Evolutionary conservation across 2,797 vertebrate genomes (phyloP), one percentile per base, ranked within the genome.

Genomic region (Hypotaenidia okinawae): DNA sequence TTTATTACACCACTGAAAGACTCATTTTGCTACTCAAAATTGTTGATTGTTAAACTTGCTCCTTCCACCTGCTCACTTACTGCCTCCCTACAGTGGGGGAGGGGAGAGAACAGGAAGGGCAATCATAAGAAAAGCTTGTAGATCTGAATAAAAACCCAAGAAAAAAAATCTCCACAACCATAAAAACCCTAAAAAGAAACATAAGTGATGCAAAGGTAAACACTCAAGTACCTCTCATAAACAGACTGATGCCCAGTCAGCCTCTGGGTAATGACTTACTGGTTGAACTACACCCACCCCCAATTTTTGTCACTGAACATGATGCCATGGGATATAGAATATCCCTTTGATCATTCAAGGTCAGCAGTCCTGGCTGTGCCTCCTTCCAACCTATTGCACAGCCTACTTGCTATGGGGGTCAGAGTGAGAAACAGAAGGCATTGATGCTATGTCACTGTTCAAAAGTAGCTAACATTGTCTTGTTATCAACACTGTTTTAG

Each of bases 1-100:
- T 45, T 70, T 58, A 74, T 58, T 49, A 12, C 33, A 67, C 24
- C 25, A 32, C 25, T 37, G 35, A 80, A 76, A 94, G 33, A 70
- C 12, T 5, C 13, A 17, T 24, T 90, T 79, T 61, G 4, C 63
- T 69, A 47, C 10, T 82, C 13, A 12, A 69, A 68, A 52, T 16
- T 61, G 27, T 30, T 66, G 57, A 27, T 30, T 82, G n/a, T 14
- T 52, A 39, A 25, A 9, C 41, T 59, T 18, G 30, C 30, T 62
- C 18, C 16, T 79, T 80, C 43, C 43, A 19, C 43, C 43, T 19
- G 30, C n/a, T 62, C 0, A 0, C 18, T 78, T 24, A 5, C 5
- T 51, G 15, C 10, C 6, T 3, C 3, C 2, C 14, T 33, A 27
- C 16, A 73, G 28, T 4, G 0, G 5, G 15, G 45, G 3, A 62